phyloP scores from a whole-genome alignment of 2,888 invertebrate genomes.

The Willowsia nigromaculata region DNA sequence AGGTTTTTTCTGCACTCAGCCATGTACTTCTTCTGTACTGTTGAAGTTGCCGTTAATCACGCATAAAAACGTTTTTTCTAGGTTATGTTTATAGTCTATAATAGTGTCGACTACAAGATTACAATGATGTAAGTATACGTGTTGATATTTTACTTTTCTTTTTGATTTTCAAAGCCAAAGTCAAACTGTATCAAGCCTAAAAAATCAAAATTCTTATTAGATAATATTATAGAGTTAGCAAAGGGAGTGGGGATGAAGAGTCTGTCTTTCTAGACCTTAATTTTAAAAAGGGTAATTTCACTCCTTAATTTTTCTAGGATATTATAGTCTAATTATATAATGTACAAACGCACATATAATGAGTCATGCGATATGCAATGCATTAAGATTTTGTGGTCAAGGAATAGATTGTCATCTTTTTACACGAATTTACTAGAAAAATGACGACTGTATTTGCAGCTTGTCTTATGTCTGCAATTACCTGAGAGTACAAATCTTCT shows the following conservation, averaged over 20 bases:
- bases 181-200: background rate
- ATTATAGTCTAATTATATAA: too few relatives aligned
- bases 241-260: background rate
- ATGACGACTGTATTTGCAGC: background rate
- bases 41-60: background rate
- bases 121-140: background rate
- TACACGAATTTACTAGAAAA: background rate
- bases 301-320: too few relatives aligned
- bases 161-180: background rate
- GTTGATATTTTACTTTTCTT: background rate
- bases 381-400: too few relatives aligned
- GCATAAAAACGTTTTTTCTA: background rate
- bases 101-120: background rate
- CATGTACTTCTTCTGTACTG: background rate
- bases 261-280: too few relatives aligned
- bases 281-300: too few relatives aligned
- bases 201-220: background rate
- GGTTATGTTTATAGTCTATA: background rate
- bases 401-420: background rate
- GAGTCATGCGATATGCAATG: too few relatives aligned
- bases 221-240: background rate
- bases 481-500: conserved; percentile 89
- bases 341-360: too few relatives aligned
- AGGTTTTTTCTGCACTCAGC: background rate
- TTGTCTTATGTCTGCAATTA: conserved; percentile 78